phyloP scores from a whole-genome alignment of 2,888 invertebrate genomes.

The Synergus laeviventris region DNA sequence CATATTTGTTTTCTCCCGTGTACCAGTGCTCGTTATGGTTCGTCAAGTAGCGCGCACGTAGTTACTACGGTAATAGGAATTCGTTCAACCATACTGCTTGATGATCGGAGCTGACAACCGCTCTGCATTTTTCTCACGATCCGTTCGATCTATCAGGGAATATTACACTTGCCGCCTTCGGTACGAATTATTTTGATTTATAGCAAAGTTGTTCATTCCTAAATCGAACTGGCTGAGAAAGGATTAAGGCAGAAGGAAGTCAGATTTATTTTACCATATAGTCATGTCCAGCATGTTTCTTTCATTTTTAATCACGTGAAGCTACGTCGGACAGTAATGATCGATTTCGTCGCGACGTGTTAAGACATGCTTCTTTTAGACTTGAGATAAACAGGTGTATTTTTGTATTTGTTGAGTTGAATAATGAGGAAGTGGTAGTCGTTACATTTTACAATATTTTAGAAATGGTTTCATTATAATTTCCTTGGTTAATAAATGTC shows the following conservation, averaged over 20 bases:
- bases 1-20: constrained; percentile 40
- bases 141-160: constrained; percentile 35
- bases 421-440: no score
- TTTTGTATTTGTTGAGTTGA: no score
- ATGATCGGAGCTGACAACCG: constrained; percentile 56
- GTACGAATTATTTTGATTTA: constrained; percentile 18
- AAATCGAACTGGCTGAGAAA: neutral
- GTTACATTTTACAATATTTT: no score
- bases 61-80: constrained; percentile 55
- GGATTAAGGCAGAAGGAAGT: neutral
- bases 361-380: no score
- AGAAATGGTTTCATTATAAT: no score
- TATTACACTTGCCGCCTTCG: neutral
- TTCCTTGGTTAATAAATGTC: no score
- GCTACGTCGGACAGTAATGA: no score
- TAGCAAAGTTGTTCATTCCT: neutral
- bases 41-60: constrained; percentile 45
- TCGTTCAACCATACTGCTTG: constrained; percentile 46
- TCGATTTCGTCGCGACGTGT: no score
- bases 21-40: constrained; percentile 50
- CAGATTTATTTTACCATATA: no score
- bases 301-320: no score
- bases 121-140: constrained; percentile 40
- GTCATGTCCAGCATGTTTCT: no score
- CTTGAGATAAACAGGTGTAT: no score